Evolutionary conservation across 2,888 invertebrate species (phyloP).

Genomic region (Macrosiphum euphorbiae): DNA sequence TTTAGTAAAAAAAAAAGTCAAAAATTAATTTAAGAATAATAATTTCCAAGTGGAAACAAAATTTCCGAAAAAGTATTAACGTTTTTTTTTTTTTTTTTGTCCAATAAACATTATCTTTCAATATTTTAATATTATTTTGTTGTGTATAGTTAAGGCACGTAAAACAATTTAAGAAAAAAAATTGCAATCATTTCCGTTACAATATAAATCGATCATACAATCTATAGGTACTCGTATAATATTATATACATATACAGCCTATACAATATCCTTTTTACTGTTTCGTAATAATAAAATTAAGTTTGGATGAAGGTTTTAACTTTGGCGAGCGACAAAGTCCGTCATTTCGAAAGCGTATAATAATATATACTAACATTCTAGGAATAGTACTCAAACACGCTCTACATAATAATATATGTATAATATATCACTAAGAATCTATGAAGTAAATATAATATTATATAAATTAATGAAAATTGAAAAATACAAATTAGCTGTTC

Average conservation of each 20-base stretch:
- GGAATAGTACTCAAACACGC: not conserved
- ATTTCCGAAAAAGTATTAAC: slow-evolving; percentile 16
- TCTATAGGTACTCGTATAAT: not conserved
- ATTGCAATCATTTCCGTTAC: slow-evolving; percentile 27
- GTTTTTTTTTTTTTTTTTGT: not conserved
- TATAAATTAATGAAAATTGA: slow-evolving; percentile 24
- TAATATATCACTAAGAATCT: slow-evolving; percentile 18
- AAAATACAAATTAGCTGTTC: not conserved
- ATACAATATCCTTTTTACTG: not conserved
- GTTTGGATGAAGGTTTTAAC: not conserved
- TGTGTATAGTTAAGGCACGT: slow-evolving; percentile 56
- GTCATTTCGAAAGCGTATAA: slow-evolving; percentile 20
- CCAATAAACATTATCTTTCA: not conserved
- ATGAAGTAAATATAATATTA: not conserved
- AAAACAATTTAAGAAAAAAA: slow-evolving; percentile 57
- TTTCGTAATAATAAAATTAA: slow-evolving; percentile 4
- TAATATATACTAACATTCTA: not conserved
- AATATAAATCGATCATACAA: not conserved
- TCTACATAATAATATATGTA: not conserved
- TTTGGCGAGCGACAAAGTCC: not conserved
- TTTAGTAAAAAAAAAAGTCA: not conserved
- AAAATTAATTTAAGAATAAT: slow-evolving; percentile 6
- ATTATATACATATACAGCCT: too few relatives aligned
- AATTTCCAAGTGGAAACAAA: not conserved
- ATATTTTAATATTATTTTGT: slow-evolving; percentile 3